Evolutionary conservation across 2,113 vertebrate species (phyloP), one percentile per base, ranked within the genome.

Genomic region (Cephalopterus ornatus): DNA sequence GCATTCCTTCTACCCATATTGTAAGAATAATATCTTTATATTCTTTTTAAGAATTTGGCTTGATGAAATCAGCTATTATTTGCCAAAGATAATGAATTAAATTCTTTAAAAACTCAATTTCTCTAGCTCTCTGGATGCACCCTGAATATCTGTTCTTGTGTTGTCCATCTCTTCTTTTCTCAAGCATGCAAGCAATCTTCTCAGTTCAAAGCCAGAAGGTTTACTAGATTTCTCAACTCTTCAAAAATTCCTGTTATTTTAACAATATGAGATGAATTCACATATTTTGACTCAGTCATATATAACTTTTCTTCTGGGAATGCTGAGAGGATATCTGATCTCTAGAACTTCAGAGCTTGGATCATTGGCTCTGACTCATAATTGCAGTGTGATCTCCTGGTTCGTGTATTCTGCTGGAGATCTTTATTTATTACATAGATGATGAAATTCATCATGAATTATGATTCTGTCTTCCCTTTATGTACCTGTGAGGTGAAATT

Each of bases 51-150:
- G 47, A 83, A 74, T 73, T 56, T 75, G 49, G 5, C 58, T 71
- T 80, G 26, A 52, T 56, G 8, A 77, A 90, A 78, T 90, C 33
- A 85, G 33, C 56, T 81, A 16, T 73, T 68, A 56, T 66, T 93
- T 96, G 22, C 28, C 71, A 93, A 82, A 68, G 26, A 79, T 32
- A 71, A 22, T 26, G 0, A 50, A 92, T 80, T 74, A 72, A 71
- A 47, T 68, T 84, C 7, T 76, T 76, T 55, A 50, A 74, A 39
- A 80, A 83, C 49, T 75, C 62, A 6, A 12, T 78, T 95, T 94
- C 41, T 24, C 47, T 92, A 92, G 89, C 92, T 88, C 92, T 93
- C 89, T 97, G 96, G 95, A 97, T 93, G 94, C 94, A 96, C 93
- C 96, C 94, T 96, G 89, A 80, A 71, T 93, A 73, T 73, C 9